Conservation (phyloP, 2,113 vertebrate species). For the Onychostruthus taczanowskii region DNA sequence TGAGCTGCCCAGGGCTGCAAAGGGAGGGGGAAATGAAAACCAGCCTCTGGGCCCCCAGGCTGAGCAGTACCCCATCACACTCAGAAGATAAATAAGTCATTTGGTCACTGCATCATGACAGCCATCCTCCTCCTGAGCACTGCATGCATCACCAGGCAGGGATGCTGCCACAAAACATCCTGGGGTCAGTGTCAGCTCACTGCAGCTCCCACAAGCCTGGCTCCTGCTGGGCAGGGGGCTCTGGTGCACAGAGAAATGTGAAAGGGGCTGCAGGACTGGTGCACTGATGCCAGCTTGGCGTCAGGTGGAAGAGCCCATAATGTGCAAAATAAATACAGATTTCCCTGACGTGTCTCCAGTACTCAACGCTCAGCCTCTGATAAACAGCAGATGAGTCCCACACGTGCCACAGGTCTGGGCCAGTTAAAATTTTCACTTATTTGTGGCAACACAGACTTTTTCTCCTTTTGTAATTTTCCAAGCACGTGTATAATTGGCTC, state of each 20-base stretch:
- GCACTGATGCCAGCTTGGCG: not conserved
- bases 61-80: not conserved
- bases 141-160: not conserved
- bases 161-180: not conserved
- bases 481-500: not conserved
- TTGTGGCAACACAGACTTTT: not conserved
- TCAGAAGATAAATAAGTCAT: no score
- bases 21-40: not conserved
- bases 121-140: not conserved
- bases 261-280: not conserved
- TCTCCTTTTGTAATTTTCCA: not conserved
- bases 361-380: accelerated
- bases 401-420: accelerated
- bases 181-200: not conserved
- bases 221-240: not conserved
- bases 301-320: no score
- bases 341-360: not conserved
- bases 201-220: not conserved
- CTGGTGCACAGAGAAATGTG: accelerated
- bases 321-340: accelerated
- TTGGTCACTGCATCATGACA: accelerated
- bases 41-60: not conserved
- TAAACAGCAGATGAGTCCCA: not conserved
- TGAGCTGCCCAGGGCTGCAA: not conserved
- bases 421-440: not conserved